These are phyloP conservation scores for Coenobita brevimanus DNA, from an alignment of 1,140 invertebrate genomes.

Conservation along the genomic window DNA sequence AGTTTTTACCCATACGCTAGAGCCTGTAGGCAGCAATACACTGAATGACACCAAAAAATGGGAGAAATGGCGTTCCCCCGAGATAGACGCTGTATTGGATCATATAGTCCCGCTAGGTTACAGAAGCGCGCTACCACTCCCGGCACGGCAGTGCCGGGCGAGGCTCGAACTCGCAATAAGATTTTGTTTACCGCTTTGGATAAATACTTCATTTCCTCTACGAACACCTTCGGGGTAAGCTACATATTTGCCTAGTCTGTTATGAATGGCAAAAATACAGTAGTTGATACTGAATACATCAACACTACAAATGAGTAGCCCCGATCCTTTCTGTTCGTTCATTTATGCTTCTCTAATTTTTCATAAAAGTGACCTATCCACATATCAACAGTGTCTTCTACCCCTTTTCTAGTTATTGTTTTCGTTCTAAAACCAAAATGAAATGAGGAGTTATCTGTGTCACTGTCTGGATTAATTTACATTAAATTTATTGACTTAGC, in stretches of 20 bases:
- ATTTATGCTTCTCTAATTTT: not conserved
- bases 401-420: not conserved
- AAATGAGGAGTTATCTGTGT: not conserved
- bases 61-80: too few species aligned
- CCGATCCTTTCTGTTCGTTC: not conserved
- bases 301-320: not conserved
- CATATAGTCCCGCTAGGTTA: too few species aligned
- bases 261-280: not conserved
- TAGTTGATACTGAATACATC: not conserved
- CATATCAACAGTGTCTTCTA: not conserved
- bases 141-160: too few species aligned
- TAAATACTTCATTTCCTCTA: not conserved
- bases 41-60: slow-evolving; percentile 1
- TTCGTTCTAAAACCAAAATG: not conserved
- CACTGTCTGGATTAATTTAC: not conserved
- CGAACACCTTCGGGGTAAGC: not conserved
- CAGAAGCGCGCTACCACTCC: too few species aligned
- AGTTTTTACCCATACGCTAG: not conserved
- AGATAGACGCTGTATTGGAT: too few species aligned
- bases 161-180: too few species aligned
- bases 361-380: not conserved
- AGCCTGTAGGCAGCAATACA: not conserved
- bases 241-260: not conserved
- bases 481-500: not conserved
- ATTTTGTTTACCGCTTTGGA: not conserved